Percentiles rank a stretch among this genome's conserved stretches.
Conservation (phyloP, 2,113 vertebrate species). For the Tetraodon nigroviridis region DNA sequence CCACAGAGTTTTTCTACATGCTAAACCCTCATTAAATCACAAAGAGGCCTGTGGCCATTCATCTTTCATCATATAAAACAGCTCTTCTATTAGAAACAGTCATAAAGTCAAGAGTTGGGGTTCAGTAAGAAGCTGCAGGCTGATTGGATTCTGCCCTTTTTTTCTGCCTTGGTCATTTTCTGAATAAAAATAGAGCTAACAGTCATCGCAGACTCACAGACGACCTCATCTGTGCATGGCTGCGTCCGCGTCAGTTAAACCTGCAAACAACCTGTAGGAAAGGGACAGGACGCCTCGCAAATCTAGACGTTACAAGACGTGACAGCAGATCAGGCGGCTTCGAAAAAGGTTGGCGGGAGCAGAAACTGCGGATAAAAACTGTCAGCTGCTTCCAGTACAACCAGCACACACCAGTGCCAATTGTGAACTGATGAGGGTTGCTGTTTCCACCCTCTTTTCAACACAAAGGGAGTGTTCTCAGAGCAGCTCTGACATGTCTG, state of each 20-base stretch:
- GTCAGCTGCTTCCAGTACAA: background rate
- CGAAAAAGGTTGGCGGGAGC: background rate
- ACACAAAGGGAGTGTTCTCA: slow-evolving; percentile 45
- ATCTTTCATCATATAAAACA: slow-evolving; percentile 35
- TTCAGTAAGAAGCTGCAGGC: slow-evolving; percentile 11
- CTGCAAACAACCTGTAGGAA: slow-evolving; percentile 14
- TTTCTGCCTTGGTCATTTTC: slow-evolving; percentile 11
- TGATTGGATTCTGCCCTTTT: slow-evolving; percentile 9
- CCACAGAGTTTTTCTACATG: background rate
- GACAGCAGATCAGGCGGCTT: background rate
- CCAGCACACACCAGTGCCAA: slow-evolving; percentile 2
- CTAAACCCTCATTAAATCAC: background rate
- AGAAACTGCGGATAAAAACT: background rate
- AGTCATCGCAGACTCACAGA: slow-evolving; percentile 38
- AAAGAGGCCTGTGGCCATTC: slow-evolving; percentile 19
- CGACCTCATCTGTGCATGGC: slow-evolving; percentile 24
- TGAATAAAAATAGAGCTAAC: slow-evolving; percentile 27
- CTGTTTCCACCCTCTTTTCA: slow-evolving; percentile 32
- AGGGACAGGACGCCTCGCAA: background rate
- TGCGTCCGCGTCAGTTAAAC: slow-evolving; percentile 13
- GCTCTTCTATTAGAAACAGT: slow-evolving; percentile 67
- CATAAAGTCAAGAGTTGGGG: slow-evolving; percentile 50
- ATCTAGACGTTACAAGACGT: slow-evolving; percentile 2
- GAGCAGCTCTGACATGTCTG: slow-evolving; percentile 23
- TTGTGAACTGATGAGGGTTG: slow-evolving; percentile 20